Base-by-base conservation (phyloP, 2,888 invertebrate species). In the Flabesymbios commensalis region DNA sequence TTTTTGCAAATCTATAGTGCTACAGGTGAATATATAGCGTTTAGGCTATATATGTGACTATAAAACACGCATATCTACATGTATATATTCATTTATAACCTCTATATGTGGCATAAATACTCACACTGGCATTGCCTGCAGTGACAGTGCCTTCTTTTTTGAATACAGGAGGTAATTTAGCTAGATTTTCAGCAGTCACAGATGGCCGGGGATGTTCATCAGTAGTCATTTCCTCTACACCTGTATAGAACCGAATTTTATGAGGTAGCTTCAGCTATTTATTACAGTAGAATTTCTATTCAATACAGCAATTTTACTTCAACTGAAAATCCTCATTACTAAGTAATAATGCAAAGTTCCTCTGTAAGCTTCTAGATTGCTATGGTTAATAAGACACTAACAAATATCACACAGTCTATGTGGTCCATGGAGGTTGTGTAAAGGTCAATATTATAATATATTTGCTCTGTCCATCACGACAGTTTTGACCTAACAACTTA, bases 71-170 rank as follows among this genome's bases (percentile, higher is more conserved):
- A 57, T 57, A 32, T 14, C 4, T 17, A 57, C 39, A 26, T n/a
- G 10, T 17, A 49, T 54, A 55, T n/a, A 51, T 39, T 24, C 5
- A n/a, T 31, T 45, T n/a, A 19, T 14, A 33, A n/a, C n/a, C 3
- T 24, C 7, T 24, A 49, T n/a, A 54, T 24, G 26, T 24, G n/a
- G 53, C n/a, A 22, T 42, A 28, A 24, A n/a, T 24, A 78, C 88
- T 87, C 84, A 94, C 94, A 2, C 96, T 96, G 51, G 97, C 94
- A 68, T 90, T 89, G 19, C 94, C 98, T 61, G 97, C 97, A 4
- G 95, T 95, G 17, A 97, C 95, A 1, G 92, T 87, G 0, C 97
- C 98, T 71, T 92, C 90, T 83, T 96, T 94, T 84, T 96, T 94
- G 85, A 98, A 98, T 22, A 97, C 88, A 0, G 94, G 86, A 0